phyloP scores from a whole-genome alignment of 2,888 invertebrate genomes.

The Sphaeridia pumilis region DNA sequence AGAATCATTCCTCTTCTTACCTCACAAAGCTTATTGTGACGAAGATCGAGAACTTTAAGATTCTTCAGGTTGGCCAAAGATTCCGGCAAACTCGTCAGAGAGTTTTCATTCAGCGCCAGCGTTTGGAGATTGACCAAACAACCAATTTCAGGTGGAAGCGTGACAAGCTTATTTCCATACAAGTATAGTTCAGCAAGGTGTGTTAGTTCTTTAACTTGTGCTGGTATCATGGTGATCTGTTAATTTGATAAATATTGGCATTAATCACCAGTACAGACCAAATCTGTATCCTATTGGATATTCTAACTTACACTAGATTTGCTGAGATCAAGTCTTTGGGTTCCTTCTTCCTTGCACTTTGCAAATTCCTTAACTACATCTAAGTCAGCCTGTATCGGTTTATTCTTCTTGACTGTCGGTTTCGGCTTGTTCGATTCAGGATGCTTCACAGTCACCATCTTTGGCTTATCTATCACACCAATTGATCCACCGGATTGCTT shows the following conservation, averaged over 20 bases:
- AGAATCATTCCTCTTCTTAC: slow-evolving; percentile 18
- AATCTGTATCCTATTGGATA: too few species aligned
- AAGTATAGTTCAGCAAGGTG: slow-evolving; percentile 90
- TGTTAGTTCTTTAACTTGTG: slow-evolving; percentile 75
- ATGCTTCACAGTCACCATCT: slow-evolving; percentile 85
- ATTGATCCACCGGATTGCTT: slow-evolving; percentile 41
- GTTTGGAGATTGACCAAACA: slow-evolving; percentile 75
- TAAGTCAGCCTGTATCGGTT: slow-evolving; percentile 77
- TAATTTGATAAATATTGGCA: slow-evolving; percentile 20
- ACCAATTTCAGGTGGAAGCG: slow-evolving; percentile 83
- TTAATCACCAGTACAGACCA: too few species aligned
- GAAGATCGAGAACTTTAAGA: slow-evolving; percentile 83
- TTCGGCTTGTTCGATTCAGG: slow-evolving; percentile 93
- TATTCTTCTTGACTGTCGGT: slow-evolving; percentile 79
- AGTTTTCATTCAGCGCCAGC: slow-evolving; percentile 94
- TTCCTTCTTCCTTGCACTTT: slow-evolving; percentile 79
- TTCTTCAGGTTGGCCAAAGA: slow-evolving; percentile 72
- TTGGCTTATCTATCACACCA: slow-evolving; percentile 46
- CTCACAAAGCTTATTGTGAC: slow-evolving; percentile 95
- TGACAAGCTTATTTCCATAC: slow-evolving; percentile 92
- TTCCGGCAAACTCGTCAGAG: slow-evolving; percentile 88
- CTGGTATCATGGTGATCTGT: slow-evolving; percentile 75
- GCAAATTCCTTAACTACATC: slow-evolving; percentile 87
- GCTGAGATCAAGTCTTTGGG: slow-evolving; percentile 78
- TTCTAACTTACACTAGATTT: slow-evolving; percentile 70